Evolutionary conservation across 2,797 vertebrate species (phyloP).

Genomic region (Selene dorsalis): DNA sequence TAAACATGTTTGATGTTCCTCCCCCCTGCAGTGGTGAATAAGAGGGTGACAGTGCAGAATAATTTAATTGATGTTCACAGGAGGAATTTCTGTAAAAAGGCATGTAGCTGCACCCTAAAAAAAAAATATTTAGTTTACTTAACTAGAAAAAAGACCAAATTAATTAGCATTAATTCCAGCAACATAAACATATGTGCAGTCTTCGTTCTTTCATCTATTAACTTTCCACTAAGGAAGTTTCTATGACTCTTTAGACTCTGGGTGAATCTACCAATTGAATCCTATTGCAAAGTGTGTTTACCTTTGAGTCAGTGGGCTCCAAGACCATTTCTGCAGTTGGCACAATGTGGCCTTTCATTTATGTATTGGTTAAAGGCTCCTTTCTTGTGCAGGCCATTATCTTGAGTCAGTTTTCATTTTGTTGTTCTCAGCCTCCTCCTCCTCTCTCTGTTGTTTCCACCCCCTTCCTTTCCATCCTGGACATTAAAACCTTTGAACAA

Average conservation of each 20-base stretch:
- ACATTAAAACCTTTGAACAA: conserved; percentile 63
- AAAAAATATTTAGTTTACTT: not conserved
- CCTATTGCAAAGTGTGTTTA: conserved; percentile 13
- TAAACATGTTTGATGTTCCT: conserved; percentile 71
- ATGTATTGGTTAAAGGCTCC: conserved; percentile 42
- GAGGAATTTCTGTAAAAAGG: conserved; percentile 16
- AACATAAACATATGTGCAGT: not conserved
- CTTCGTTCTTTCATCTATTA: not conserved
- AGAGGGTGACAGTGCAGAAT: conserved; percentile 42
- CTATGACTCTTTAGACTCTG: conserved; percentile 9
- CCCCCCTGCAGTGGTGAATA: conserved; percentile 47
- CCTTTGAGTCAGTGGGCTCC: conserved; percentile 31
- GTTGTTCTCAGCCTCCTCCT: conserved; percentile 32
- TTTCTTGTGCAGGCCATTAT: conserved; percentile 47
- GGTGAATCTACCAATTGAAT: conserved; percentile 34
- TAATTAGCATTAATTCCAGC: not conserved
- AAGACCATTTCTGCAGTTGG: conserved; percentile 29
- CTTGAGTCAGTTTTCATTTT: conserved; percentile 38
- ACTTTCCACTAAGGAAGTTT: conserved; percentile 3
- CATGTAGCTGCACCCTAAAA: not conserved
- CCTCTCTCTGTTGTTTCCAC: conserved; percentile 57
- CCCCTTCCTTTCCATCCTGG: conserved; percentile 50
- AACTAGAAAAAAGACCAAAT: not conserved
- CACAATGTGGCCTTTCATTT: conserved; percentile 43
- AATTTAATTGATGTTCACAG: conserved; percentile 27